Evolutionary conservation across 2,797 vertebrate species (phyloP), one percentile per base, ranked within the genome.

Genomic region (Acrocephalus scirpaceus): DNA sequence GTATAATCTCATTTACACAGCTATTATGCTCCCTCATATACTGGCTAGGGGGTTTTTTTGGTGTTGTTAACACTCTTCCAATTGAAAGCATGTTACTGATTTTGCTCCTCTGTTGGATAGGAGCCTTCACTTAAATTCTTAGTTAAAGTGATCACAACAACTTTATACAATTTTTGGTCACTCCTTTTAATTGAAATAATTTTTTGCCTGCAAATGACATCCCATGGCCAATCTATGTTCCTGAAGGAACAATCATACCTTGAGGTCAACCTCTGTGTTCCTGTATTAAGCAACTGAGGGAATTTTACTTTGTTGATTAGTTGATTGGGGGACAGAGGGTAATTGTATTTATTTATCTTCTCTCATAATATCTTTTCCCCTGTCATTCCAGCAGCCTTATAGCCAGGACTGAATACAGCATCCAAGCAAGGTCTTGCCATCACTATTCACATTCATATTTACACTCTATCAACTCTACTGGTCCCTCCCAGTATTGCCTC

Each of bases 291-390:
- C 3, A 78, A 36, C 6, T 30, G 45, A 57, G 10, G 4, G 12
- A 10, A 11, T 23, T 22, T 21, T 64, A 10, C 21, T 38, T 54
- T 40, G 1, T n/a, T 36, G 1, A 0, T 51, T 62, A 14, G 4
- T 69, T 74, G 29, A 16, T 2, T 65, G 20, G 3, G 4, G 1
- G 0, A 0, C 1, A 38, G 10, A 10, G 20, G 2, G 7, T 30
- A 62, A 77, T 61, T 40, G 14, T 34, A 38, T 69, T 51, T 57
- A 13, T 75, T 87, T 53, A 5, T 53, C 9, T 82, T 16, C 14
- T 79, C 26, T 66, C 17, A 14, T 65, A 58, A n/a, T 42, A 60
- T 13, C 7, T 47, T 90, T 78, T 66, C 18, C 23, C 7, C 10
- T 81, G 5, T n/a, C 34, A 50, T 22, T 16, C 40, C 36, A 57